A percentile compares a stretch with the other conserved stretches of the same genome.
Conservation (phyloP, 1,140 invertebrate species). For the Pseudomyrmex sp. region DNA sequence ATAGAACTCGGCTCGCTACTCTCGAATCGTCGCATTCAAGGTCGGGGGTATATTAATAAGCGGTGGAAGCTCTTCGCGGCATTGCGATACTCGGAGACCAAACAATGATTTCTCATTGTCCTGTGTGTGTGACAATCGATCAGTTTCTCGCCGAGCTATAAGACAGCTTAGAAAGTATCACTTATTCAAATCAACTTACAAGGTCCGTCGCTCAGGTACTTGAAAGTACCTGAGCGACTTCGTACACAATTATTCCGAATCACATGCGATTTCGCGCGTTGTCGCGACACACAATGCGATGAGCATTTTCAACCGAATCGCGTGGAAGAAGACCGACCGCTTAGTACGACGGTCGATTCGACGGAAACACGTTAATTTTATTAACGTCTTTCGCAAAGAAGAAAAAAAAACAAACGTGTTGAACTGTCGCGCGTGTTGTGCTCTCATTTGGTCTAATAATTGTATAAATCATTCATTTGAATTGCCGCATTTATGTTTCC, state of each 20-base stretch:
- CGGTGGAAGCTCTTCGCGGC: conserved; percentile 14
- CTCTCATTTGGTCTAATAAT: too few species aligned
- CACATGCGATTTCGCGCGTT: conserved; percentile 6
- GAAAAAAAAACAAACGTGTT: neutral
- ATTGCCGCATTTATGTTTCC: too few species aligned
- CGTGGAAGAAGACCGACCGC: neutral
- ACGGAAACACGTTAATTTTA: neutral
- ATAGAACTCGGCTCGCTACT: conserved; percentile 42
- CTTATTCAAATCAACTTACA: conserved; percentile 50
- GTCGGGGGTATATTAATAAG: conserved; percentile 49
- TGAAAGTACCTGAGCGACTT: neutral
- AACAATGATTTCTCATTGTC: conserved; percentile 52
- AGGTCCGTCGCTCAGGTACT: conserved; percentile 4
- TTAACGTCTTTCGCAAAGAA: neutral
- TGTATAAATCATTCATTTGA: too few species aligned
- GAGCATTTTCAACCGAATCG: neutral
- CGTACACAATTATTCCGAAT: conserved; percentile 34
- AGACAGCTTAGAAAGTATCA: conserved; percentile 45
- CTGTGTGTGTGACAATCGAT: conserved; percentile 32
- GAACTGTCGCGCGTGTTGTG: neutral
- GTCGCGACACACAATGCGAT: neutral
- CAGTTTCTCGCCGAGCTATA: conserved; percentile 44
- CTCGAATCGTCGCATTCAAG: conserved; percentile 44
- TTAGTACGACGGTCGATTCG: neutral
- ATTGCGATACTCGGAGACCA: conserved; percentile 45